Evolutionary conservation across 2,888 invertebrate genomes (phyloP).

Genomic region (Amiota minor): DNA sequence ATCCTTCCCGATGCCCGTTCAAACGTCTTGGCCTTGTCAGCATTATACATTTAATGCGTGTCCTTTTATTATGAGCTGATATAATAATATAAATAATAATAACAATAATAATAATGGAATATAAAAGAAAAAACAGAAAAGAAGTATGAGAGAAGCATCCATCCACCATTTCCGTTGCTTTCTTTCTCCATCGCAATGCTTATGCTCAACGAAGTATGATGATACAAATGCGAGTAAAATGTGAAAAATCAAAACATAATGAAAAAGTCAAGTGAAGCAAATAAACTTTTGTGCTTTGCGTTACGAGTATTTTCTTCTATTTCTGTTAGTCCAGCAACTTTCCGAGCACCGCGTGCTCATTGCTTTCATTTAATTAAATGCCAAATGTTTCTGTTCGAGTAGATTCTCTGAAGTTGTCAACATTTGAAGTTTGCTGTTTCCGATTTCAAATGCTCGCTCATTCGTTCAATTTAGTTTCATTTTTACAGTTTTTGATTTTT

Average conservation of each 20-base stretch:
- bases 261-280: constrained; percentile 35
- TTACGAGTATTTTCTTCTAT: constrained; percentile 24
- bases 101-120: constrained; percentile 30
- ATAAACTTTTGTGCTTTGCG: constrained; percentile 46
- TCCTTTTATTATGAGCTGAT: constrained; percentile 67
- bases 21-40: constrained; percentile 37
- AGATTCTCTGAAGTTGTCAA: neutral
- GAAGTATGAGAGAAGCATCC: constrained; percentile 43
- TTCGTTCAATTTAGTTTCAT: neutral
- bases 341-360: no score
- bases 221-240: constrained; percentile 34
- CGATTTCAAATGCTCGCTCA: neutral
- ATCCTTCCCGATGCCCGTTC: no score
- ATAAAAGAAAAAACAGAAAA: constrained; percentile 56
- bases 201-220: constrained; percentile 33
- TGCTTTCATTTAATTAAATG: constrained; percentile 63
- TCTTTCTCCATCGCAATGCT: neutral
- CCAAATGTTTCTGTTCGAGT: constrained; percentile 46
- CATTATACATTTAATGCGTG: constrained; percentile 64
- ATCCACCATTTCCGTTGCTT: neutral
- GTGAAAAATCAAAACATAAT: constrained; percentile 36
- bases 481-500: no score
- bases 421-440: constrained; percentile 12
- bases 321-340: neutral
- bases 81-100: constrained; percentile 48